A percentile compares a stretch with the other conserved stretches of the same genome.
Conservation (phyloP, 2,797 vertebrate genomes). For the Siniperca scherzeri region DNA sequence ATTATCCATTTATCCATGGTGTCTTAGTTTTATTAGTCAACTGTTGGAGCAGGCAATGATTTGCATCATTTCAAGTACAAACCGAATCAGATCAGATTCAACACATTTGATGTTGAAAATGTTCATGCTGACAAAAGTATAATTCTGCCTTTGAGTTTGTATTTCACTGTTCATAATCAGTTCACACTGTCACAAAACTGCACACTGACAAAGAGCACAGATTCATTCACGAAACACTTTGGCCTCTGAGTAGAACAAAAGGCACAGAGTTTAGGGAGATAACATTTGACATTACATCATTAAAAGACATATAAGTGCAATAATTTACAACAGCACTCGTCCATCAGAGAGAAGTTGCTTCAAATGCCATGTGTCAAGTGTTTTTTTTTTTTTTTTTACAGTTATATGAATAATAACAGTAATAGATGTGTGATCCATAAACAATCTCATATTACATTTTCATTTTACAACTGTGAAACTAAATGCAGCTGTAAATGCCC, state of each 20-base stretch:
- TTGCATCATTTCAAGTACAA: background rate
- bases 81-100: slow-evolving; percentile 5
- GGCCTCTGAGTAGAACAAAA: slow-evolving; percentile 67
- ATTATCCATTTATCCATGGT: slow-evolving; percentile 15
- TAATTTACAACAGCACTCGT: slow-evolving; percentile 61
- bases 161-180: slow-evolving; percentile 53
- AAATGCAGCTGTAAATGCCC: slow-evolving; percentile 56
- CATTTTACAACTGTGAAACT: slow-evolving; percentile 46
- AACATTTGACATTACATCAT: slow-evolving; percentile 50
- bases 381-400: slow-evolving; percentile 14
- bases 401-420: slow-evolving; percentile 40
- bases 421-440: slow-evolving; percentile 30
- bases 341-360: slow-evolving; percentile 27
- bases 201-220: slow-evolving; percentile 55
- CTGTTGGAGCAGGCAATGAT: background rate
- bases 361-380: slow-evolving; percentile 10
- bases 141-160: slow-evolving; percentile 48
- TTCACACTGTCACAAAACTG: slow-evolving; percentile 56
- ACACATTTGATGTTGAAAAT: slow-evolving; percentile 11
- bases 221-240: slow-evolving; percentile 58
- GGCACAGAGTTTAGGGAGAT: slow-evolving; percentile 60
- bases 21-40: background rate
- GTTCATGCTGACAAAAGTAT: slow-evolving; percentile 20
- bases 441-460: slow-evolving; percentile 36
- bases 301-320: slow-evolving; percentile 52